Percentiles rank a stretch among this genome's conserved stretches.
These are phyloP conservation scores for Cancer borealis DNA, from an alignment of 2,888 invertebrate species.

Conservation along the genomic window DNA sequence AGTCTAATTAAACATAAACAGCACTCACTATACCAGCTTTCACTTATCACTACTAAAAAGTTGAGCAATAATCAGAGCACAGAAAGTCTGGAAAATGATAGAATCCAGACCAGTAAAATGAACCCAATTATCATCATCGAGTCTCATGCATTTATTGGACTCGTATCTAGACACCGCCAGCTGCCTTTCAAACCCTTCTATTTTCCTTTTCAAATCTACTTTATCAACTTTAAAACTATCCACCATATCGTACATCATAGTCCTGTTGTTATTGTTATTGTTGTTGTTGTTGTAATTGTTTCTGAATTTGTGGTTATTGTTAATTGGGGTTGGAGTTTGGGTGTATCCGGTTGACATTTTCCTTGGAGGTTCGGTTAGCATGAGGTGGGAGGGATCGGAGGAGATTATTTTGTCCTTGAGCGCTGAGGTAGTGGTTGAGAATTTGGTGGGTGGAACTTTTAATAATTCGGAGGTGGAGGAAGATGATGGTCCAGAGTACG, in stretches of 20 bases:
- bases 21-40: background rate
- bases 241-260: constrained; percentile 35
- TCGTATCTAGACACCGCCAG: constrained; percentile 5
- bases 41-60: constrained; percentile 21
- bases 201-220: constrained; percentile 5
- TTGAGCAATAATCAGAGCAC: constrained; percentile 4
- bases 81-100: constrained; percentile 8
- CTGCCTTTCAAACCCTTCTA: constrained; percentile 15
- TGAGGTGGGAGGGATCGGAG: background rate
- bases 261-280: background rate
- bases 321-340: background rate
- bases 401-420: background rate
- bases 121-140: background rate
- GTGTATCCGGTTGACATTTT: background rate
- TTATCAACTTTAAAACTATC: background rate
- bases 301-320: constrained; percentile 10
- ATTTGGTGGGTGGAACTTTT: background rate
- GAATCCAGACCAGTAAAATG: constrained; percentile 14
- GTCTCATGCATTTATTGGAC: background rate
- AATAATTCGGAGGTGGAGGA: background rate
- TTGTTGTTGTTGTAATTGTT: background rate
- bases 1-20: background rate
- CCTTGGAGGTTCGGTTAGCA: background rate
- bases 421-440: background rate
- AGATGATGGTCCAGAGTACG: background rate